These are phyloP conservation scores for Columbina picui DNA, from an alignment of 2,113 vertebrate genomes.

Conservation along the genomic window DNA sequence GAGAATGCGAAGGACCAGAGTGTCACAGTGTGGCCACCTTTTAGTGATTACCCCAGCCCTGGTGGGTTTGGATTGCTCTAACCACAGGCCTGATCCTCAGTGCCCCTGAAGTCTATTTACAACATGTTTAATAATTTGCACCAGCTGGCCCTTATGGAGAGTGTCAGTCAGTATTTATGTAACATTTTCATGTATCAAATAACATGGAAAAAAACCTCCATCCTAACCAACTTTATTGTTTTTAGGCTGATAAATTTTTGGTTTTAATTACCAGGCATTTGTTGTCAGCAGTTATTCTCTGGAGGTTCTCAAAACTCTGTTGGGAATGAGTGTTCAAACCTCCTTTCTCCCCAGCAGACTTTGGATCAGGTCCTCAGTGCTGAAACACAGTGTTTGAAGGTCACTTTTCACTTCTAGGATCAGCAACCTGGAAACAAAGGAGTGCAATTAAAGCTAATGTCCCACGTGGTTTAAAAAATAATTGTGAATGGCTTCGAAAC, in stretches of 20 bases:
- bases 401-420: constrained; percentile 31
- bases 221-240: constrained; percentile 45
- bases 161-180: constrained; percentile 54
- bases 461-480: not conserved
- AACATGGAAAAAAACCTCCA: constrained; percentile 18
- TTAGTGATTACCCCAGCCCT: constrained; percentile 24
- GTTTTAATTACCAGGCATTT: constrained; percentile 62
- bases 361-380: not conserved
- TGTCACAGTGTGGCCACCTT: not conserved
- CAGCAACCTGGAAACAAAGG: constrained; percentile 43
- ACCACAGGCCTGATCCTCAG: constrained; percentile 15
- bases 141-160: constrained; percentile 42
- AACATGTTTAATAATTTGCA: constrained; percentile 39
- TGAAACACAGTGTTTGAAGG: constrained; percentile 15
- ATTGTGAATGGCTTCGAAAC: not conserved
- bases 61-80: constrained; percentile 45
- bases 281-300: constrained; percentile 32
- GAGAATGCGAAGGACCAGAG: not conserved
- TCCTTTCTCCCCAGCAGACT: constrained; percentile 7
- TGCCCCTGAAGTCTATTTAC: constrained; percentile 45
- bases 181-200: constrained; percentile 63
- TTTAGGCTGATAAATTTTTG: constrained; percentile 60
- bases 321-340: not conserved
- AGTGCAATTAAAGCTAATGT: not conserved
- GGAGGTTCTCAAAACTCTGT: constrained; percentile 14